phyloP scores from a whole-genome alignment of 1,140 invertebrate species.

The Heliothis virescens region DNA sequence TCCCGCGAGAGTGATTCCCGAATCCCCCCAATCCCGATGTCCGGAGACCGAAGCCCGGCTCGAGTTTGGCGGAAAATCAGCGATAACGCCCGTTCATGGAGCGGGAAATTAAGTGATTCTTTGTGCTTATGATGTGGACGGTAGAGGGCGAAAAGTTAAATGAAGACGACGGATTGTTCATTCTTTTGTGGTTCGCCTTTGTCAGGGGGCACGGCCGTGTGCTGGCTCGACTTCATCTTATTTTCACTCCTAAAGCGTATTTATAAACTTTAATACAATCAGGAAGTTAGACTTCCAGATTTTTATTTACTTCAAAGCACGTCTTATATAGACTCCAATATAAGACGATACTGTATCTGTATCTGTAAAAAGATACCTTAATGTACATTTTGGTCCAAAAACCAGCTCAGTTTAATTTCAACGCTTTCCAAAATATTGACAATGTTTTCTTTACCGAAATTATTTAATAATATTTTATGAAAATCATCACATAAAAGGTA shows the following conservation, averaged over 20 bases:
- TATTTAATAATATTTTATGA: slow-evolving; percentile 29
- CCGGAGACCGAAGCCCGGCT: slow-evolving; percentile 37
- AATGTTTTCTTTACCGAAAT: slow-evolving; percentile 1
- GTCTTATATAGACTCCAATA: too few relatives aligned
- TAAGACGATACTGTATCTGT: too few relatives aligned
- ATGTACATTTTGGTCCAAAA: too few relatives aligned
- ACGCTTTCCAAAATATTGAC: not conserved
- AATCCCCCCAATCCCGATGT: slow-evolving; percentile 42
- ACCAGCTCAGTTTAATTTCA: too few relatives aligned
- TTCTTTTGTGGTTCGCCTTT: not conserved
- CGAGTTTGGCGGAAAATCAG: slow-evolving; percentile 44
- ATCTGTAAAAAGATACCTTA: too few relatives aligned
- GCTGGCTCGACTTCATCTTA: not conserved
- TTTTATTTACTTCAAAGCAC: too few relatives aligned
- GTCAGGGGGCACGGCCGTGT: not conserved
- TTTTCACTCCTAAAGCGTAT: not conserved
- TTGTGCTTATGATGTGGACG: slow-evolving; percentile 34
- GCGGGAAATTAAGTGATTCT: slow-evolving; percentile 44
- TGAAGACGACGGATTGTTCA: slow-evolving; percentile 15
- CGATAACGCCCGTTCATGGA: slow-evolving; percentile 37
- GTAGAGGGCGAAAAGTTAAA: slow-evolving; percentile 24
- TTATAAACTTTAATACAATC: not conserved
- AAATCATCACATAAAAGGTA: slow-evolving; percentile 25
- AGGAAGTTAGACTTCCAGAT: too few relatives aligned
- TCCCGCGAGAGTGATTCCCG: slow-evolving; percentile 51